These are phyloP conservation scores for Drosophila subobscura DNA, from an alignment of 1,140 invertebrate genomes.

Conservation along the genomic window DNA sequence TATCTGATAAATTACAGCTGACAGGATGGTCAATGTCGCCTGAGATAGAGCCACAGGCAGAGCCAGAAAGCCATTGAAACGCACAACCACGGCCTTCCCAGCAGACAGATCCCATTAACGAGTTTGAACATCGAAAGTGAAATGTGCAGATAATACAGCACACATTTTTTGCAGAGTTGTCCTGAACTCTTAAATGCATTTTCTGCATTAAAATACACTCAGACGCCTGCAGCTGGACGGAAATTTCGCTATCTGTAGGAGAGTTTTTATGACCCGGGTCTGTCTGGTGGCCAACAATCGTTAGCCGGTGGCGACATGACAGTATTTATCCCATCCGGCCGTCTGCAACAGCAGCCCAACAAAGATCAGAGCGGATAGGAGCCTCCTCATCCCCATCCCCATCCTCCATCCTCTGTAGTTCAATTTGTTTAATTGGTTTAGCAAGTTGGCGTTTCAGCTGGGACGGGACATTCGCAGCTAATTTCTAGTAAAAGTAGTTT, in stretches of 20 bases:
- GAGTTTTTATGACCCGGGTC: slow-evolving; percentile 31
- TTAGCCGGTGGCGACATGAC: slow-evolving; percentile 37
- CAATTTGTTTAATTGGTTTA: slow-evolving; percentile 59
- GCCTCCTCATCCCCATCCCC: not conserved
- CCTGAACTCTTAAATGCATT: not conserved
- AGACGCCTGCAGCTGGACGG: slow-evolving; percentile 12
- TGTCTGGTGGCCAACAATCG: slow-evolving; percentile 3
- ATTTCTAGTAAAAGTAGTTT: slow-evolving; percentile 65
- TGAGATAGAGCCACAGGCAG: too few relatives aligned
- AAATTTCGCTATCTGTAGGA: slow-evolving; percentile 39
- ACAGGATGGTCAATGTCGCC: too few relatives aligned
- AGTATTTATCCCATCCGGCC: slow-evolving; percentile 48
- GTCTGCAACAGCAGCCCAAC: slow-evolving; percentile 3
- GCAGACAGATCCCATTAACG: too few relatives aligned
- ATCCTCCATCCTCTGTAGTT: slow-evolving; percentile 28
- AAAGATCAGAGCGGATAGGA: slow-evolving; percentile 4
- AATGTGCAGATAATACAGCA: too few relatives aligned
- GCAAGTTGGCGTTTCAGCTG: slow-evolving; percentile 30
- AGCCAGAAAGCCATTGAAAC: too few relatives aligned
- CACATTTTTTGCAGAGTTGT: not conserved
- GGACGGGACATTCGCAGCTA: slow-evolving; percentile 24
- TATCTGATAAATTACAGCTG: too few relatives aligned
- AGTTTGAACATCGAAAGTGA: too few relatives aligned
- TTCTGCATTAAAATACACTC: not conserved
- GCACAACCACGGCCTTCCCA: too few relatives aligned